These are phyloP conservation scores for Isoperla grammatica DNA, from an alignment of 2,888 invertebrate genomes.

Conservation along the genomic window DNA sequence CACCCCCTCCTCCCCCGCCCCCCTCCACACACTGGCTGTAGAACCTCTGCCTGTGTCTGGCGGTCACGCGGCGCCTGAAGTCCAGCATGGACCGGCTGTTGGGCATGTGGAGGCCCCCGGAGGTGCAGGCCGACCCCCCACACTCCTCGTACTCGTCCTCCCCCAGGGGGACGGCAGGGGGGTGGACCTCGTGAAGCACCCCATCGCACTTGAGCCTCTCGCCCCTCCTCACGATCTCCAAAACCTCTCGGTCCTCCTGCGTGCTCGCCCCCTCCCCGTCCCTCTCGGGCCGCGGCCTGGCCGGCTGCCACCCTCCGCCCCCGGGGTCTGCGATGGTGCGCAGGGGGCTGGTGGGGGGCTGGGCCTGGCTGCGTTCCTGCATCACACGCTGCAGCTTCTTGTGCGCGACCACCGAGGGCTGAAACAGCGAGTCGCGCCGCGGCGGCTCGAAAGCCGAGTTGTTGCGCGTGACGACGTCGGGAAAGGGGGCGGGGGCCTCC, in stretches of 20 bases:
- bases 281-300: constrained; percentile 40
- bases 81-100: constrained; percentile 52
- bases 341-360: constrained; percentile 28
- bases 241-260: constrained; percentile 47
- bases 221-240: constrained; percentile 48
- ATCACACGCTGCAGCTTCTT: constrained; percentile 47
- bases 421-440: constrained; percentile 36
- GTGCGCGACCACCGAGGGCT: constrained; percentile 22
- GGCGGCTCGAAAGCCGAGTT: constrained; percentile 24
- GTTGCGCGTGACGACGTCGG: constrained; percentile 29
- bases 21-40: constrained; percentile 59
- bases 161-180: constrained; percentile 31
- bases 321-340: constrained; percentile 38
- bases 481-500: constrained; percentile 53
- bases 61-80: constrained; percentile 50
- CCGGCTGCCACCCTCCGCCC: constrained; percentile 40
- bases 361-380: constrained; percentile 44
- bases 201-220: constrained; percentile 41
- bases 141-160: constrained; percentile 38
- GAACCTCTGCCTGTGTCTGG: constrained; percentile 49
- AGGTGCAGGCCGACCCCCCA: constrained; percentile 49
- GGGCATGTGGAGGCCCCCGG: constrained; percentile 57
- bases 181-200: constrained; percentile 40
- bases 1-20: constrained; percentile 29
- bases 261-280: constrained; percentile 36